These are phyloP conservation scores for Limnephilus rhombicus DNA, from an alignment of 2,888 invertebrate species.

Conservation along the genomic window DNA sequence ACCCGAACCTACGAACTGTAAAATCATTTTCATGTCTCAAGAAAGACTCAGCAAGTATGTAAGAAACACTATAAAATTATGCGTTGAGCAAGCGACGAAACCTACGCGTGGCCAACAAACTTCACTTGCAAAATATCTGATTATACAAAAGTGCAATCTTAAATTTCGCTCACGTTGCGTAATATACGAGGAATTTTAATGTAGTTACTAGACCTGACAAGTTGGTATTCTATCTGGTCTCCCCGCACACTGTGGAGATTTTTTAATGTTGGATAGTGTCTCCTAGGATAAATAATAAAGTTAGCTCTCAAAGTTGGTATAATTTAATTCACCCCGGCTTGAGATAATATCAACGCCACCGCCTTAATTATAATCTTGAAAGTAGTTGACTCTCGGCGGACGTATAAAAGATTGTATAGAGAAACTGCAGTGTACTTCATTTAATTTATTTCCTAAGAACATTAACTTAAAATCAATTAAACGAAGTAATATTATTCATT, in stretches of 20 bases:
- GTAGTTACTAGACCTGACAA: slow-evolving; percentile 35
- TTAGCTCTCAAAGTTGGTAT: neutral
- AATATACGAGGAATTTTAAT: slow-evolving; percentile 51
- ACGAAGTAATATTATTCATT: neutral
- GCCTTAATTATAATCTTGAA: slow-evolving; percentile 14
- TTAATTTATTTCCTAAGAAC: neutral
- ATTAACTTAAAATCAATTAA: neutral
- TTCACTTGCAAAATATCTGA: slow-evolving; percentile 39
- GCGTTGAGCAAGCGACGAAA: neutral
- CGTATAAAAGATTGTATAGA: neutral
- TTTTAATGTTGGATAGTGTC: slow-evolving; percentile 40
- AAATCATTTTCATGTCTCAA: neutral
- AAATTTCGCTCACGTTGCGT: slow-evolving; percentile 52
- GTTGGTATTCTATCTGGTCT: slow-evolving; percentile 42
- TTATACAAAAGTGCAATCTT: slow-evolving; percentile 32
- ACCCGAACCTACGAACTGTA: neutral
- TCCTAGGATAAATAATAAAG: slow-evolving; percentile 25
- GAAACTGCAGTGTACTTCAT: neutral
- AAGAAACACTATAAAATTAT: neutral
- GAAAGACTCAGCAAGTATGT: neutral
- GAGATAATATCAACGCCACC: slow-evolving; percentile 21
- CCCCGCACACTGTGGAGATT: slow-evolving; percentile 22
- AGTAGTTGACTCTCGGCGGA: neutral
- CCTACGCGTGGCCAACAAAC: slow-evolving; percentile 19
- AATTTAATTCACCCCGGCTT: neutral